These are phyloP conservation scores for Neoniphon sammara DNA, from an alignment of 2,797 vertebrate species.

Conservation along the genomic window DNA sequence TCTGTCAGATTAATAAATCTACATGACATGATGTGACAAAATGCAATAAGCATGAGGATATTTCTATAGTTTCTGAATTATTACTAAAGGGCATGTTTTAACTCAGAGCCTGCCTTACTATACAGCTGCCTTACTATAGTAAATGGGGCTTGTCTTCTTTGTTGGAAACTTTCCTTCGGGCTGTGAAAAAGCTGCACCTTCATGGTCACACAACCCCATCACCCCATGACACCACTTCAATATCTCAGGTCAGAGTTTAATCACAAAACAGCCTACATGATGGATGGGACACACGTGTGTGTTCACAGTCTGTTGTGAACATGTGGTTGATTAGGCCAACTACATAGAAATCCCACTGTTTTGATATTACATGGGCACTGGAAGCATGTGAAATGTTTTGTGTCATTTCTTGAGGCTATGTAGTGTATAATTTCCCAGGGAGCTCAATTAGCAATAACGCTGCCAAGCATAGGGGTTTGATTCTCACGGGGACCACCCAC, in stretches of 20 bases:
- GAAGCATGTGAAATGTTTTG: not conserved
- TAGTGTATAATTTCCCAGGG: no score
- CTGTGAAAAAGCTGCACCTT: constrained; percentile 20
- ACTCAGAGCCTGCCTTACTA: no score
- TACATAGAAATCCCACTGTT: constrained; percentile 2
- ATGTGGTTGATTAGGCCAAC: constrained; percentile 6
- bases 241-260: constrained; percentile 50
- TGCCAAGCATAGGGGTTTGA: not conserved
- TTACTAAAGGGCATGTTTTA: constrained; percentile 29
- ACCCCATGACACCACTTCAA: constrained; percentile 38
- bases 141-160: constrained; percentile 33
- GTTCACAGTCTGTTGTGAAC: constrained; percentile 20
- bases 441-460: no score
- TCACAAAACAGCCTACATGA: constrained; percentile 33
- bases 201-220: constrained; percentile 30
- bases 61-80: constrained; percentile 13
- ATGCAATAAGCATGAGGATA: constrained; percentile 28
- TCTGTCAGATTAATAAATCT: constrained; percentile 57
- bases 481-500: not conserved
- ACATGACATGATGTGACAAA: constrained; percentile 41
- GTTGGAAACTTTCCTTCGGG: constrained; percentile 19
- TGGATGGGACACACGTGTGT: constrained; percentile 52
- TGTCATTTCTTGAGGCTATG: no score
- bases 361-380: not conserved
- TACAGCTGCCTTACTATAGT: not conserved